phyloP scores from a whole-genome alignment of 2,797 vertebrate genomes.

The Sebastes vulpes region DNA sequence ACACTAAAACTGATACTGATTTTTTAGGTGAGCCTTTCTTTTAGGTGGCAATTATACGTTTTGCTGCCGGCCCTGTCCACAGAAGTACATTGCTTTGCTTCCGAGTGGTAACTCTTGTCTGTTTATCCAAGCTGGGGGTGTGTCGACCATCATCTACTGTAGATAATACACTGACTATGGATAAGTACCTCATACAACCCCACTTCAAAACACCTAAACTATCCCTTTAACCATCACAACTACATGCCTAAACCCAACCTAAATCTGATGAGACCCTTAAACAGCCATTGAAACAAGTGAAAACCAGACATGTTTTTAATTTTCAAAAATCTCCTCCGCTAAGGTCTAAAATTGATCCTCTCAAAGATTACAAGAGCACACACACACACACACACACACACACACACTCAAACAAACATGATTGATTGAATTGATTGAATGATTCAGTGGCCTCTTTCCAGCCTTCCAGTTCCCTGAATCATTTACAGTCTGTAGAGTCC shows the following conservation, averaged over 20 bases:
- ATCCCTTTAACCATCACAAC: neutral
- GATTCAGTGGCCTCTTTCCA: neutral
- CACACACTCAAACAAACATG: neutral
- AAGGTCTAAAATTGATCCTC: neutral
- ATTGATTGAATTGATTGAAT: neutral
- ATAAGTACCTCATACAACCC: too few species aligned
- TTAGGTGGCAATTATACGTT: too few species aligned
- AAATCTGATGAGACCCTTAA: neutral
- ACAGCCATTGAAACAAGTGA: neutral
- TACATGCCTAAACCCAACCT: neutral
- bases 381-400: neutral
- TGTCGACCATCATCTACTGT: too few species aligned
- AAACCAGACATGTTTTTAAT: neutral
- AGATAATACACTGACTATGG: too few species aligned
- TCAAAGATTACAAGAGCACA: neutral
- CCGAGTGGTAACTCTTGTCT: rapidly evolving
- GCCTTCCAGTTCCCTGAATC: neutral
- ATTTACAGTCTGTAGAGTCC: neutral
- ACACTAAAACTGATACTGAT: too few species aligned
- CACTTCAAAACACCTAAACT: neutral
- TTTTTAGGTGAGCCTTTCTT: too few species aligned
- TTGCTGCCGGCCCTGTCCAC: too few species aligned
- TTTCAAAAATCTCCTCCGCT: neutral
- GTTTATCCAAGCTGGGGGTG: too few species aligned
- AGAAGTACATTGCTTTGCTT: too few species aligned